phyloP scores from a whole-genome alignment of 2,797 vertebrate genomes.

The Masticophis lateralis region DNA sequence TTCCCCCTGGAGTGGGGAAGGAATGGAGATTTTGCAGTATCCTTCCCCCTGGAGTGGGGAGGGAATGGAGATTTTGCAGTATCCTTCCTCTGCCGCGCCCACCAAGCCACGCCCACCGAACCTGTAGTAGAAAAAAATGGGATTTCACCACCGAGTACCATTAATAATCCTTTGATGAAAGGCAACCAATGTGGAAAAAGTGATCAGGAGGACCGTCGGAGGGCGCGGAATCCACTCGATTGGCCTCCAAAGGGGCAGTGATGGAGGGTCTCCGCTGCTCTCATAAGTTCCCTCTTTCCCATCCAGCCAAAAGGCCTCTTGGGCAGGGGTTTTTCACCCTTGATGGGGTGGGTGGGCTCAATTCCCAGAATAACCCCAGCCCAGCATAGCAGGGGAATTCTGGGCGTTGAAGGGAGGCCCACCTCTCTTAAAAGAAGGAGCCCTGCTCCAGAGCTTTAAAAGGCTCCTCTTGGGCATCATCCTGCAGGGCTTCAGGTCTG shows the following conservation, averaged over 20 bases:
- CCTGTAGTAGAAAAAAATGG: no score
- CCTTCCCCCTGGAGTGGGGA: no score
- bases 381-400: neutral
- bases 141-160: no score
- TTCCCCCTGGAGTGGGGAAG: no score
- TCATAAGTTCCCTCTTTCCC: neutral
- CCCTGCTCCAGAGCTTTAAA: neutral
- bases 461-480: neutral
- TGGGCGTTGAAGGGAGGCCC: neutral
- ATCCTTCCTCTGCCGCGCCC: no score
- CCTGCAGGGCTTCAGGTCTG: neutral
- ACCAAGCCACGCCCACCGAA: no score
- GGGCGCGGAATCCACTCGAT: neutral
- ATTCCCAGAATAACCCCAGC: no score
- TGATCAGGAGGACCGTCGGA: neutral
- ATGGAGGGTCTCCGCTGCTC: neutral
- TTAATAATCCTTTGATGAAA: neutral
- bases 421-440: neutral
- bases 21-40: no score
- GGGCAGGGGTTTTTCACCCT: no score
- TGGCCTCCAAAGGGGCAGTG: neutral
- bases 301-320: neutral
- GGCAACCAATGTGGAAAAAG: neutral
- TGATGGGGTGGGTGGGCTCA: no score
- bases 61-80: no score